Evolutionary conservation across 2,888 invertebrate species (phyloP), one percentile per base, ranked within the genome.

Genomic region (Hedya salicella): DNA sequence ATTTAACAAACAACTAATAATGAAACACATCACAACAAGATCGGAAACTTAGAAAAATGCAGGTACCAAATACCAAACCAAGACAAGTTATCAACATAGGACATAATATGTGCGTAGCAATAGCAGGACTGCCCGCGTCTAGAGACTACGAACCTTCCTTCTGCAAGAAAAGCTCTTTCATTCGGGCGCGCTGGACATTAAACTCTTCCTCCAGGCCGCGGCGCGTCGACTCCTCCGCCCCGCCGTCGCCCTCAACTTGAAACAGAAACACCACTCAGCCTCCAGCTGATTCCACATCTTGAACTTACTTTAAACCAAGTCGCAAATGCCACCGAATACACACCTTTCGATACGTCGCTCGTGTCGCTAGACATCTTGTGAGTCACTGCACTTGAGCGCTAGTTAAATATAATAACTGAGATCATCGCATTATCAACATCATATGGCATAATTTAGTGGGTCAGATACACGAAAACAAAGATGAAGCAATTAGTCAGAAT

Each of bases 111-210:
- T 44, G 39, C 59, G 36, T 21, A 21, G 59, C 11, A 30, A 56
- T 13, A 40, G 30, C 32, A 57, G n/a, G 39, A 48, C 59, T 36
- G 36, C 25, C 59, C 71, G 72, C 75, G 69, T 56, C 67, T 68
- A 67, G 69, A 66, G 63, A 69, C 70, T 80, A 86, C 87, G 81
- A 92, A 97, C 97, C 96, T 95, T 98, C 98, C 93, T 98, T 98
- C 86, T 97, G 97, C 78, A 98, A 93, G 91, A 96, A 98, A 67
- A 98, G 90, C 78, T 98, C 98, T 93, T 97, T 98, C 94, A 98
- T 95, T 93, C 96, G 97, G 42, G 98, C 98, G 76, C 98, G 94
- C 86, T 98, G 98, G 69, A 94, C 91, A 82, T 98, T 97, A 92
- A 98, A 98, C 84, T 98, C 97, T 74, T 95, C 96, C 78, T 96